Percentiles rank a stretch among this genome's conserved stretches.
phyloP scores from a whole-genome alignment of 2,797 vertebrate species.

The Poliocrania exsul region DNA sequence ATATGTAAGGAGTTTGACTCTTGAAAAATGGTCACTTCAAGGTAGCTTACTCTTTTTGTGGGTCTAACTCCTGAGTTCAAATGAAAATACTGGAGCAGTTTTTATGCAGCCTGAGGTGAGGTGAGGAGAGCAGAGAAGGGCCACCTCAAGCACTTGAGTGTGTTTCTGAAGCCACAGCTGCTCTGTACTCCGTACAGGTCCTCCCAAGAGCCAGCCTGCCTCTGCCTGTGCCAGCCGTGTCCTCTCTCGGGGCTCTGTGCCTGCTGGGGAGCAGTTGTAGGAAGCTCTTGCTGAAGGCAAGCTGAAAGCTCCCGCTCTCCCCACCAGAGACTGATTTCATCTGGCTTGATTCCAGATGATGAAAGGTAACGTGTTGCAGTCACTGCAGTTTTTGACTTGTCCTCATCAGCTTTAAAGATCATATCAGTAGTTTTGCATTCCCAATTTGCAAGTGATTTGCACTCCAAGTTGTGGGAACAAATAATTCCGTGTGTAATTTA shows the following conservation, averaged over 20 bases:
- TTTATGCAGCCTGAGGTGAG: not conserved
- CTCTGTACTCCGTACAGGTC: not conserved
- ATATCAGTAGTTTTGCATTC: not conserved
- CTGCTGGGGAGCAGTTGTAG: not conserved
- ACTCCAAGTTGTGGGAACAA: conserved; percentile 4
- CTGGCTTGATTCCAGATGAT: not conserved
- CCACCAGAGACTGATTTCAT: not conserved
- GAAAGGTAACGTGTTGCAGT: not conserved
- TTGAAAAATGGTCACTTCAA: not conserved
- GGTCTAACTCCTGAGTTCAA: not conserved
- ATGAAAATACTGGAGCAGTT: not conserved
- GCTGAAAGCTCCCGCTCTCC: not conserved
- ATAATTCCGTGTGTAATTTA: not conserved
- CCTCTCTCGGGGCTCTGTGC: not conserved
- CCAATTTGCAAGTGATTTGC: conserved; percentile 9
- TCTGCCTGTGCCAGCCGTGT: not conserved
- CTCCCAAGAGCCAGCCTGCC: not conserved
- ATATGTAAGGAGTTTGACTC: not conserved
- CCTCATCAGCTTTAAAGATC: not conserved
- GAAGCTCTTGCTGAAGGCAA: not conserved
- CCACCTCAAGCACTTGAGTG: not conserved
- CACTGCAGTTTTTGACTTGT: not conserved
- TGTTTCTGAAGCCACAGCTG: not conserved
- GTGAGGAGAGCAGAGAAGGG: not conserved
- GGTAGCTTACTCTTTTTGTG: not conserved